A percentile compares a stretch with the other conserved stretches of the same genome.
Conservation (phyloP, 2,113 vertebrate genomes). For the Paramisgurnus dabryanus region DNA sequence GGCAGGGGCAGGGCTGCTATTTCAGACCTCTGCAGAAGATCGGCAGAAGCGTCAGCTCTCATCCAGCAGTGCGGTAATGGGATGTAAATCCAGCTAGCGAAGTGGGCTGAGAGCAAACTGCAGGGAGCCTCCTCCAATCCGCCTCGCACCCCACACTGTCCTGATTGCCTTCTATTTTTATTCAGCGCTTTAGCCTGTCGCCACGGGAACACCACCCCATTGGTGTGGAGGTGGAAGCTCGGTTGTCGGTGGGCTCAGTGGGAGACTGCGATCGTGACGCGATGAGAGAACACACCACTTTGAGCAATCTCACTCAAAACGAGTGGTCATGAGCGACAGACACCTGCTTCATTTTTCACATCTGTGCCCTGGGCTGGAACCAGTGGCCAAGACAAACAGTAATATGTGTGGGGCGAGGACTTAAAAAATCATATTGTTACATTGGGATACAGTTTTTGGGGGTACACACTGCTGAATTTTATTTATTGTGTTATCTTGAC, state of each 20-base stretch:
- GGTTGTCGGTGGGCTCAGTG: slow-evolving; percentile 24
- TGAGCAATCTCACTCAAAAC: slow-evolving; percentile 6
- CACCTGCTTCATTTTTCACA: slow-evolving; percentile 61
- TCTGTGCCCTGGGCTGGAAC: slow-evolving; percentile 41
- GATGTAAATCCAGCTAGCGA: slow-evolving; percentile 57
- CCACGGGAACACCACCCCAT: slow-evolving; percentile 70
- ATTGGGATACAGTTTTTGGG: slow-evolving; percentile 55
- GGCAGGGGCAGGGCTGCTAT: slow-evolving; percentile 3
- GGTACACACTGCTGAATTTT: slow-evolving; percentile 14
- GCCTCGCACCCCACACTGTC: slow-evolving; percentile 75
- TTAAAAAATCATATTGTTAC: slow-evolving; percentile 64
- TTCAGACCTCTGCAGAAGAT: slow-evolving; percentile 11
- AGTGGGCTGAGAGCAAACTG: slow-evolving; percentile 74
- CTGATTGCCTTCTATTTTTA: slow-evolving; percentile 86
- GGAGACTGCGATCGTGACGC: slow-evolving; percentile 48
- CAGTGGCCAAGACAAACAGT: slow-evolving; percentile 54
- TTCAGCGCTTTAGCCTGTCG: slow-evolving; percentile 76
- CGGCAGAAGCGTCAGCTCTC: slow-evolving; percentile 14
- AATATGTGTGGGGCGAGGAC: slow-evolving; percentile 45
- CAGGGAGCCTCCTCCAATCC: slow-evolving; percentile 73
- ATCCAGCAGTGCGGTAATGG: slow-evolving; percentile 49
- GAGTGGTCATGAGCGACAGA: slow-evolving; percentile 38
- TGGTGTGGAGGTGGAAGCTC: slow-evolving; percentile 27
- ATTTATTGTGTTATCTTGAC: slow-evolving; percentile 42
- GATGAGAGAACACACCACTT: slow-evolving; percentile 59